Evolutionary conservation across 2,113 vertebrate genomes (phyloP).

Genomic region (Myxocyprinus asiaticus): DNA sequence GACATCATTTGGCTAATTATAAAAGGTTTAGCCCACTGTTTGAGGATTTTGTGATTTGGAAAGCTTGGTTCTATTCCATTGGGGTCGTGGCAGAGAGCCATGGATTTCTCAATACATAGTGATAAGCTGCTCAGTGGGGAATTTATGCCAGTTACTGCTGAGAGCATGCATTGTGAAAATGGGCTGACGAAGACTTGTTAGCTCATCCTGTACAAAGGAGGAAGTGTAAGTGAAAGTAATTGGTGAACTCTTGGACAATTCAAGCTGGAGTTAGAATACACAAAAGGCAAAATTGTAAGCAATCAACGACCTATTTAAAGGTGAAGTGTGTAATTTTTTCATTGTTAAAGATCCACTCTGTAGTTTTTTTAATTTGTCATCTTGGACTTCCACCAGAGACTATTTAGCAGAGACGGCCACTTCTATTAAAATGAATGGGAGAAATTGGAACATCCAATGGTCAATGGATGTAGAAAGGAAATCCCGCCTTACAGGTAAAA

Average conservation of each 20-base stretch:
- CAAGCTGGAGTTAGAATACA: too few relatives aligned
- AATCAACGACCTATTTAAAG: too few relatives aligned
- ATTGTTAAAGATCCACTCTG: too few relatives aligned
- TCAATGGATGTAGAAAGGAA: too few relatives aligned
- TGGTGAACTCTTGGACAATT: not conserved
- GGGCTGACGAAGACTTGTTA: not conserved
- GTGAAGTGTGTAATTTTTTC: too few relatives aligned
- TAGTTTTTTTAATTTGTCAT: too few relatives aligned
- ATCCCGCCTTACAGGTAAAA: too few relatives aligned
- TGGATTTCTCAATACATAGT: slow-evolving; percentile 28
- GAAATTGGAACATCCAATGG: too few relatives aligned
- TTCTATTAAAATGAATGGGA: too few relatives aligned
- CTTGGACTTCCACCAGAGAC: too few relatives aligned
- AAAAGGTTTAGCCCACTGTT: slow-evolving; percentile 13
- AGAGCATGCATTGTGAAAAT: slow-evolving; percentile 4
- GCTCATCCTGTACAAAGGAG: slow-evolving; percentile 3
- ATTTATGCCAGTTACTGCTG: slow-evolving; percentile 17
- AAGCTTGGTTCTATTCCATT: slow-evolving; percentile 11
- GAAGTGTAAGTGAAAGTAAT: not conserved
- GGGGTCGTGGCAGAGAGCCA: not conserved
- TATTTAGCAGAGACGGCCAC: too few relatives aligned
- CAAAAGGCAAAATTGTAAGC: too few relatives aligned
- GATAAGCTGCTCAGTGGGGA: slow-evolving; percentile 23
- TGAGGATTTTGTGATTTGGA: slow-evolving; percentile 15
- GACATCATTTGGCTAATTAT: slow-evolving; percentile 9